Conservation (phyloP, 1,140 invertebrate species). For the Alviniconcha marisindica region DNA sequence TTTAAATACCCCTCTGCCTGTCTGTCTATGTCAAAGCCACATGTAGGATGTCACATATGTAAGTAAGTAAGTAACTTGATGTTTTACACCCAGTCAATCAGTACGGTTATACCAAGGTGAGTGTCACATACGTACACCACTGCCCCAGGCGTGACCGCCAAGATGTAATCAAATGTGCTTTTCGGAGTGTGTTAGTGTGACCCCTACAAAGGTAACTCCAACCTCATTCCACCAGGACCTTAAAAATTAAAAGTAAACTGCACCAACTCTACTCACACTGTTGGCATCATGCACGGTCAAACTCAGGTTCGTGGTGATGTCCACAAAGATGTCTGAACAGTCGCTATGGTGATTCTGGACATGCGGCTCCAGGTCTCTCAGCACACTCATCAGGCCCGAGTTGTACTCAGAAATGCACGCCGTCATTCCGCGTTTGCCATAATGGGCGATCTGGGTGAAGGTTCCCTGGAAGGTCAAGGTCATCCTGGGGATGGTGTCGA, state of each 20-base stretch:
- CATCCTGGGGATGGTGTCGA: slow-evolving; percentile 38
- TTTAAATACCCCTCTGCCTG: no score
- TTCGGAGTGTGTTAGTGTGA: no score
- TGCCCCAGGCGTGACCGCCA: no score
- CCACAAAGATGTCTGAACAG: slow-evolving; percentile 24
- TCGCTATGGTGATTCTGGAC: slow-evolving; percentile 28
- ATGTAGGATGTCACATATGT: no score
- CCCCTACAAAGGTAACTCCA: no score
- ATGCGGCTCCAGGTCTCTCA: slow-evolving; percentile 33
- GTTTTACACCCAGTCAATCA: no score
- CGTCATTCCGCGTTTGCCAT: not conserved
- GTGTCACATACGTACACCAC: no score
- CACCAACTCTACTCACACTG: slow-evolving; percentile 24
- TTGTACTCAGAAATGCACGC: slow-evolving; percentile 44
- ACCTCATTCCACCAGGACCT: no score
- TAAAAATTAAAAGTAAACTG: slow-evolving; percentile 20
- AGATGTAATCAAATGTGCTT: no score
- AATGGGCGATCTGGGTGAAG: slow-evolving; percentile 7
- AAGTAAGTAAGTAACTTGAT: no score
- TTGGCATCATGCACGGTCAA: slow-evolving; percentile 11
- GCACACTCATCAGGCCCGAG: slow-evolving; percentile 11
- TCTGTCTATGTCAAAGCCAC: no score
- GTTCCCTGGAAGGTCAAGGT: slow-evolving; percentile 37
- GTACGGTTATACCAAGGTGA: no score
- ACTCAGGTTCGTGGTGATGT: slow-evolving; percentile 9